Conservation (phyloP, 2,888 invertebrate species). For the Drosophila borealis region DNA sequence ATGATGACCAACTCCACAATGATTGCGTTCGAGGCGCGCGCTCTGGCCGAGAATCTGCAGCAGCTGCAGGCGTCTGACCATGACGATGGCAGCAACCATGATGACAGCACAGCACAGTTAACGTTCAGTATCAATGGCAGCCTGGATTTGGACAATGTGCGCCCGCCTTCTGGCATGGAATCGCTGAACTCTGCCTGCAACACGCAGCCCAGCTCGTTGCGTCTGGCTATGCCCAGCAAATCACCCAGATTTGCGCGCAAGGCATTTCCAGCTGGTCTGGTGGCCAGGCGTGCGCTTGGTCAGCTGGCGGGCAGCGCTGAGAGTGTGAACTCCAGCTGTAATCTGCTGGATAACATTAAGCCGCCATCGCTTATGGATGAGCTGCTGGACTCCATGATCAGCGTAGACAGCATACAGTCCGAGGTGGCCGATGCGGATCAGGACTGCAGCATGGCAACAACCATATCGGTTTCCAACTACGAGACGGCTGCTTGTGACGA, state of each 20-base stretch:
- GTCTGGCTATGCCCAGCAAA: constrained; percentile 78
- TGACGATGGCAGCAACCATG: constrained; percentile 55
- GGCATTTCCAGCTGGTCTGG: constrained; percentile 89
- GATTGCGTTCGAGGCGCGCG: constrained; percentile 91
- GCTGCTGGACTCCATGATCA: constrained; percentile 92
- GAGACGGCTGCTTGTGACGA: constrained; percentile 87
- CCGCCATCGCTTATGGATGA: constrained; percentile 93
- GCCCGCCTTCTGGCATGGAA: constrained; percentile 92
- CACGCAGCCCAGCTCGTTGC: constrained; percentile 76
- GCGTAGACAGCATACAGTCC: constrained; percentile 93
- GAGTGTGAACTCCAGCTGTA: constrained; percentile 87
- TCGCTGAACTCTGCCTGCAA: constrained; percentile 85
- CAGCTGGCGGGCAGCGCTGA: constrained; percentile 88
- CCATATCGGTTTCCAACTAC: constrained; percentile 84
- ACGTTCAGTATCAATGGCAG: constrained; percentile 87
- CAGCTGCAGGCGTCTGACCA: constrained; percentile 50
- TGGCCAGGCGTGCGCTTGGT: constrained; percentile 90
- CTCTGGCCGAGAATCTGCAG: constrained; percentile 87
- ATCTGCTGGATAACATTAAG: constrained; percentile 92
- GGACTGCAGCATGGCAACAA: constrained; percentile 82
- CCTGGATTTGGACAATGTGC: constrained; percentile 90
- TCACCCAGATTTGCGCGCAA: constrained; percentile 87
- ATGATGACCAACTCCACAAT: constrained; percentile 89
- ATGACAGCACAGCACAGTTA: constrained; percentile 80
- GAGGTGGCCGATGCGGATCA: constrained; percentile 89